Evolutionary conservation across 2,888 invertebrate genomes (phyloP), one percentile per base, ranked within the genome.

Genomic region (Bedellia somnulentella): DNA sequence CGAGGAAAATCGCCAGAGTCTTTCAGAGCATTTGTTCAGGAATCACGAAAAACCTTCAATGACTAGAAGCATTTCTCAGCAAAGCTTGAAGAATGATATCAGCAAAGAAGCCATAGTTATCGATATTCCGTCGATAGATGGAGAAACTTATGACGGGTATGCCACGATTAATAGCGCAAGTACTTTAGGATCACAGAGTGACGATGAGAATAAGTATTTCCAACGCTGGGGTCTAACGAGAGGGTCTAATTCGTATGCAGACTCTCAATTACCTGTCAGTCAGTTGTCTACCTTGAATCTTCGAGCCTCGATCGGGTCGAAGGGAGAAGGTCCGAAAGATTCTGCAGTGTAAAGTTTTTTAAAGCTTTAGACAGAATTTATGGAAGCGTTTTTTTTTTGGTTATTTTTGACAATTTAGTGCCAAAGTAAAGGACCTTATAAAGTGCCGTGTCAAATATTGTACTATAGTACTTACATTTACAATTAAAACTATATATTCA

Each of bases 181-280:
- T 1, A 62, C 62, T 0, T 40, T 37, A 3, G 42, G 43, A 24
- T 52, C 37, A 6, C 51, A 50, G 2, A 21, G 36, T 1, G 46
- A 52, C 17, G 18, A 49, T 12, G 49, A 46, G 10, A 49, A 43
- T 0, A 40, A 36, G 11, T 44, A 57, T 33, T 62, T 71, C 28
- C 76, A 68, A 15, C 39, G 68, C 0, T 79, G 81, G 80, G 70
- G 80, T 1, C 50, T 67, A 1, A 58, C 76, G 0, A 49, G 80
- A 1, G 76, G 75, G 12, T 80, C 80, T 0, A 77, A 80, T 24
- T 79, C 70, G 13, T 77, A 71, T 24, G 58, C 70, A 0, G 51
- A 58, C 22, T 33, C 53, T 0, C 39, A 47, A 0, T 54, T 49
- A 3, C 71, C 75, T 0, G 61, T 71, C 15, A 64, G 64, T 35